Evolutionary conservation across 2,888 invertebrate genomes (phyloP), one percentile per base, ranked within the genome.

Genomic region (Lithodes maja): DNA sequence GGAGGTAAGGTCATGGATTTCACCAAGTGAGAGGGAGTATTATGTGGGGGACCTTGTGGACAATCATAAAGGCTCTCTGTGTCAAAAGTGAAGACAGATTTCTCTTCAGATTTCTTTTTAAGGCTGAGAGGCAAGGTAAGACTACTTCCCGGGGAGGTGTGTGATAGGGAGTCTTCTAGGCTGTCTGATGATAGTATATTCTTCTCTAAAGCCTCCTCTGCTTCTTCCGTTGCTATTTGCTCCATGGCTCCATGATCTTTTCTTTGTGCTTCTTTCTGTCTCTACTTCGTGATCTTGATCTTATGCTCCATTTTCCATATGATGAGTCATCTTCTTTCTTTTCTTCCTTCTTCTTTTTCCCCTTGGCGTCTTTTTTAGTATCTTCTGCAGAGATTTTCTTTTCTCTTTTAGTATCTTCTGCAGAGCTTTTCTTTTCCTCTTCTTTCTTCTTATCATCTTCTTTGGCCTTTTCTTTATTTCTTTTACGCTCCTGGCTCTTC

Each of bases 1-100:
- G 90, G 91, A 68, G 90, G 91, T 15, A 90, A 86, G 12, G 85
- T 84, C 85, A 88, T 90, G n/a, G 85, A 87, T 68, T 86, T 86
- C 52, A 79, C 53, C 1, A 74, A 53, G 15, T 79, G 79, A 9
- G 61, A 71, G 17, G 53, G 50, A 17, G 79, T 78, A 33, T 33
- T 33, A 5, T 81, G 54, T 9, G 85, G 85, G 3, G 71, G 85
- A n/a, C 55, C 83, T 69, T 85, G 75, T 3, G 88, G 86, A 69
- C 79, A 89, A 69, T 89, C 86, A 71, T 84, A 86, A 17, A 91
- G 7, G 80, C 87, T 87, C 52, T 91, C 90, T 15, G 90, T 88
- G 17, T 91, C 90, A 3, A 91, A 86, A 33, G 90, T 91, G 75
- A 86, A 91, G 2, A 91, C 90, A 15, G 87, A 87, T 15, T 71